A percentile compares a stretch with the other conserved stretches of the same genome.
These are phyloP conservation scores for Linyphia triangularis DNA, from an alignment of 2,888 invertebrate genomes.

Conservation along the genomic window DNA sequence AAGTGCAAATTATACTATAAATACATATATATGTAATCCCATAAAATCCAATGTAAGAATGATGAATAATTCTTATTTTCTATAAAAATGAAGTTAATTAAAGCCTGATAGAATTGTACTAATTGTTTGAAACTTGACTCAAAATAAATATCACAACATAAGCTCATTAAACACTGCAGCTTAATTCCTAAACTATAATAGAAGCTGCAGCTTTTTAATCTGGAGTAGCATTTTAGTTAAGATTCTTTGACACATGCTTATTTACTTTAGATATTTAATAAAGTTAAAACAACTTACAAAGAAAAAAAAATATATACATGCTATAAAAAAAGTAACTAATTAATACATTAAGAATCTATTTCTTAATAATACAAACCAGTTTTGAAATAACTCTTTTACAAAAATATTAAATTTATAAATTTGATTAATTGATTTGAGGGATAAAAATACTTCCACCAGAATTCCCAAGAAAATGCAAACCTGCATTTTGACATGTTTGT, in stretches of 20 bases:
- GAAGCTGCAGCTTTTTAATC: conserved; percentile 6
- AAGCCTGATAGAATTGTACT: not conserved
- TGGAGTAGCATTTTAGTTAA: not conserved
- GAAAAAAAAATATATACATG: too few relatives aligned
- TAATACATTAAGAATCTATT: not conserved
- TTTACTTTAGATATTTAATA: conserved; percentile 24
- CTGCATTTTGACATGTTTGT: conserved; percentile 11
- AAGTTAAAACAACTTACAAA: too few relatives aligned
- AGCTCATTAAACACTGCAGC: conserved; percentile 66
- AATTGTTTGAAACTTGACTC: conserved; percentile 15
- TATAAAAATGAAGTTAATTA: not conserved
- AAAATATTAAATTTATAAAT: conserved; percentile 9
- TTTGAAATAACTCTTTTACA: not conserved
- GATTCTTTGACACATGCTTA: conserved; percentile 14
- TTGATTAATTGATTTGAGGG: conserved; percentile 13
- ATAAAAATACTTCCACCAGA: conserved; percentile 5
- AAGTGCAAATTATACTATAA: conserved; percentile 67
- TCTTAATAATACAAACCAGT: not conserved
- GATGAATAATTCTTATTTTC: not conserved
- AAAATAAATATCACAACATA: conserved; percentile 72
- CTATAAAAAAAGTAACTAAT: not conserved
- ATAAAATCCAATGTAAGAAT: conserved; percentile 19
- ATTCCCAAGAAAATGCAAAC: conserved; percentile 14
- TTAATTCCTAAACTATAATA: not conserved
- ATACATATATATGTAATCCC: conserved; percentile 35